phyloP scores from a whole-genome alignment of 2,113 vertebrate species.

The Istiophorus platypterus region DNA sequence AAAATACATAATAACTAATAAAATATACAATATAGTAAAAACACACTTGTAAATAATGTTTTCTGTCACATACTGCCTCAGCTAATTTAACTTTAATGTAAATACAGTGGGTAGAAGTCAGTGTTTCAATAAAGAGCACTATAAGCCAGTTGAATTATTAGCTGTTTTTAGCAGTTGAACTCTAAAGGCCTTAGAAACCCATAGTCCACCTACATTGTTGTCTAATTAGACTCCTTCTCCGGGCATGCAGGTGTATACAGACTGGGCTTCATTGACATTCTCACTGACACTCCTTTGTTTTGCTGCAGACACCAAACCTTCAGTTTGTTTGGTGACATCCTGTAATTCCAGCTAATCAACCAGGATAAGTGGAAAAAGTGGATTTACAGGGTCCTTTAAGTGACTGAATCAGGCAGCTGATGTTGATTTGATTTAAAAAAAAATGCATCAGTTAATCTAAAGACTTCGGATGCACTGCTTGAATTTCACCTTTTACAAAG shows the following conservation, averaged over 20 bases:
- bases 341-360: neutral
- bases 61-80: too few species aligned
- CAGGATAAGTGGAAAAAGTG: neutral
- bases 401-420: conserved; percentile 2
- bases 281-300: neutral
- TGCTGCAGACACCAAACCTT: neutral
- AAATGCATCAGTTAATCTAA: neutral
- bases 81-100: neutral
- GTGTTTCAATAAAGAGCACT: neutral
- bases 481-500: neutral
- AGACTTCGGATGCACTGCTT: neutral
- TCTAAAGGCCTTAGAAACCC: neutral
- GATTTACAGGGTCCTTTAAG: neutral
- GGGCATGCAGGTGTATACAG: neutral
- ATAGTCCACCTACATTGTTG: neutral
- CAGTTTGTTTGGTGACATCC: neutral
- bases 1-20: too few species aligned
- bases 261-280: neutral
- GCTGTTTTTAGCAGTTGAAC: neutral
- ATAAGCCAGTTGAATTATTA: neutral
- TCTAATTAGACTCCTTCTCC: neutral
- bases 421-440: neutral
- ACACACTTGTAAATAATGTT: too few species aligned
- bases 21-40: too few species aligned
- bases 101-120: neutral